Evolutionary conservation across 92 coral and sea anemone species (phyloP).

Genomic region (Pocillopora meandrina): DNA sequence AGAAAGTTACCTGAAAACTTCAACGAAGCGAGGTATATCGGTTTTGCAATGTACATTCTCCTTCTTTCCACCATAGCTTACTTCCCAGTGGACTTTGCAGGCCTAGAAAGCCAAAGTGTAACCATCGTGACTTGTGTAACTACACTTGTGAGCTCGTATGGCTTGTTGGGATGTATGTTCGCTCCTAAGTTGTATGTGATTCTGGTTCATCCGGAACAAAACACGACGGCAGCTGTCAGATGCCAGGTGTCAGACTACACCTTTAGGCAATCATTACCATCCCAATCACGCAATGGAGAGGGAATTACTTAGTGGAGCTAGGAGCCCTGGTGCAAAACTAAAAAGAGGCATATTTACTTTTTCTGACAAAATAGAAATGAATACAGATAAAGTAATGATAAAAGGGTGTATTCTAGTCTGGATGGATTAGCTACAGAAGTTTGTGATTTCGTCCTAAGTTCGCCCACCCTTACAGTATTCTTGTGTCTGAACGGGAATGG

Average conservation of each 20-base stretch:
- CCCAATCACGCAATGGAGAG: neutral
- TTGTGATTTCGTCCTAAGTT: too few relatives aligned
- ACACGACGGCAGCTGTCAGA: constrained; percentile 29
- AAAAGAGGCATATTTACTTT: too few relatives aligned
- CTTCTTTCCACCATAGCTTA: constrained; percentile 23
- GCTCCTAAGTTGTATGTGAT: constrained; percentile 49
- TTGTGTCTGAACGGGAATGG: too few relatives aligned
- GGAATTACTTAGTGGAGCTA: too few relatives aligned
- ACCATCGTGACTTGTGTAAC: constrained; percentile 8
- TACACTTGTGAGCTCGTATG: constrained; percentile 47
- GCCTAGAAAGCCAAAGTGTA: constrained; percentile 7
- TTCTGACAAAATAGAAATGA: too few relatives aligned
- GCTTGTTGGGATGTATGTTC: constrained; percentile 50
- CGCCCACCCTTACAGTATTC: too few relatives aligned
- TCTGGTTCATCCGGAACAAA: constrained; percentile 51
- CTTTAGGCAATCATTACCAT: constrained; percentile 3
- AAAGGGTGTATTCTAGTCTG: too few relatives aligned
- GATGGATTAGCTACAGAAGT: too few relatives aligned
- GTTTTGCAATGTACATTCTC: constrained; percentile 50
- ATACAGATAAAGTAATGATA: too few relatives aligned
- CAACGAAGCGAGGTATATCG: constrained; percentile 57
- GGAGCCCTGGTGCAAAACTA: too few relatives aligned
- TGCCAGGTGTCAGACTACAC: constrained; percentile 19
- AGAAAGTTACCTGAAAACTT: constrained; percentile 57
- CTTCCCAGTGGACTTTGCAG: constrained; percentile 39